phyloP scores from a whole-genome alignment of 1,140 invertebrate genomes.

The Ruditapes philippinarum region DNA sequence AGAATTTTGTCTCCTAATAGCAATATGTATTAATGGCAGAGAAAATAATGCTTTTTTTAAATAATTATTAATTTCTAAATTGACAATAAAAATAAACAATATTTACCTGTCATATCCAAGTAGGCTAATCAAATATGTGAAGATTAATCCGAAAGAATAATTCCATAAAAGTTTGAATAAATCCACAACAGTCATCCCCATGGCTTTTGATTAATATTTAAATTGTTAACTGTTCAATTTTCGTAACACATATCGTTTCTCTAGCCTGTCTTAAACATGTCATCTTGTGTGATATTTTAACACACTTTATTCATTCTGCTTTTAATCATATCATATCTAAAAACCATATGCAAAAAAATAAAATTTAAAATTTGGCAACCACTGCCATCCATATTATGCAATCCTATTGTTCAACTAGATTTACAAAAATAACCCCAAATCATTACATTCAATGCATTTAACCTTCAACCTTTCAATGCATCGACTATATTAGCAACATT shows the following conservation, averaged over 20 bases:
- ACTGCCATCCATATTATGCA: background rate
- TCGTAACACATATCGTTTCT: background rate
- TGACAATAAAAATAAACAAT: background rate
- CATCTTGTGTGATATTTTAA: background rate
- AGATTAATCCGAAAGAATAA: slow-evolving; percentile 10
- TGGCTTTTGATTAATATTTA: background rate
- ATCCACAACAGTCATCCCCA: background rate
- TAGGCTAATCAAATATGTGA: background rate
- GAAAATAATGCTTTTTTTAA: too few species aligned
- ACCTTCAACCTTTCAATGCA: too few species aligned
- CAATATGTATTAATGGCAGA: too few species aligned
- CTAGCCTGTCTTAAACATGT: background rate
- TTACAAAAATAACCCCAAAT: background rate
- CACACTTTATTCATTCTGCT: background rate
- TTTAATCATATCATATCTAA: background rate
- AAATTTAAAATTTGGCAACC: background rate
- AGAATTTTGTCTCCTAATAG: too few species aligned
- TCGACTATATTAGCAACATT: too few species aligned
- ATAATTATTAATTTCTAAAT: too few species aligned
- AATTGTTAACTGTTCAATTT: background rate
- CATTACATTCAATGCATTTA: background rate
- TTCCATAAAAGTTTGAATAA: background rate
- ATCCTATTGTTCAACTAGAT: background rate
- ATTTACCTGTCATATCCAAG: slow-evolving; percentile 23
- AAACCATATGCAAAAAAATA: background rate